These are phyloP conservation scores for Passer montanus DNA, from an alignment of 2,113 vertebrate genomes.

Conservation along the genomic window DNA sequence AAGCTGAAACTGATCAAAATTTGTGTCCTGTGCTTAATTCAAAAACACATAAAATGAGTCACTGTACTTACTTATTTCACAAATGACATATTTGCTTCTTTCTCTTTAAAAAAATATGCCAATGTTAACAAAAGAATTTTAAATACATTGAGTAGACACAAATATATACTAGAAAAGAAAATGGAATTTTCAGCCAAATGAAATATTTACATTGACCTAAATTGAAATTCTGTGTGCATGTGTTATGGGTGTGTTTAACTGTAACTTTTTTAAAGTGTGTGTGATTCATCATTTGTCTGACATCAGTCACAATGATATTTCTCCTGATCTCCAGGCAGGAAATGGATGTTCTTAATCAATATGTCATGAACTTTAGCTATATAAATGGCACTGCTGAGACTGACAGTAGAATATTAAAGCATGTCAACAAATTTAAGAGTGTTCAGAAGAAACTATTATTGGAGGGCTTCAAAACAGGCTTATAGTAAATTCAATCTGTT, in stretches of 20 bases:
- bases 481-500: neutral
- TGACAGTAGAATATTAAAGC: slow-evolving; percentile 27
- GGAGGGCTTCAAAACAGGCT: neutral
- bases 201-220: neutral
- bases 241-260: neutral
- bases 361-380: slow-evolving; percentile 33
- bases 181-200: neutral
- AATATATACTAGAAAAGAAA: neutral
- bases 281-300: slow-evolving; percentile 15
- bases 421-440: slow-evolving; percentile 12
- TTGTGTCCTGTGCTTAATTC: neutral
- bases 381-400: slow-evolving; percentile 19
- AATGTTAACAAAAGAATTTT: neutral
- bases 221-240: neutral
- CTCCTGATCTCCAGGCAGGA: neutral
- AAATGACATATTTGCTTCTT: neutral
- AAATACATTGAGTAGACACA: neutral
- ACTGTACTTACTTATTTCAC: neutral
- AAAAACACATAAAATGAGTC: neutral
- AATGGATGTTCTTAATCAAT: slow-evolving; percentile 47
- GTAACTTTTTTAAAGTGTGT: neutral
- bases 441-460: neutral
- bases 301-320: neutral
- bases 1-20: neutral
- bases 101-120: neutral